phyloP scores from a whole-genome alignment of 2,797 vertebrate species.

The Fratercula arctica region DNA sequence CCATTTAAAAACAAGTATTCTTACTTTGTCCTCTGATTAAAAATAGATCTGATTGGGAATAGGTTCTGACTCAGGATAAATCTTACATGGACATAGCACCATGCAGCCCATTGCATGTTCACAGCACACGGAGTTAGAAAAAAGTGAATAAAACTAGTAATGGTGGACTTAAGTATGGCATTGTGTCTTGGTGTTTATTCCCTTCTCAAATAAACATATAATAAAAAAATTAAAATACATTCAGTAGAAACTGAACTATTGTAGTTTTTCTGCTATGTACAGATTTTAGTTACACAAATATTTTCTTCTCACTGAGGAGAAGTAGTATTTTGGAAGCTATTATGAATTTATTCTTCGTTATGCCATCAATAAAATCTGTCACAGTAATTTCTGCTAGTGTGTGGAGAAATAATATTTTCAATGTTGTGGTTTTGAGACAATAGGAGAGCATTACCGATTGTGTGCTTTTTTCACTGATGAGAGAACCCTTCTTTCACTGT shows the following conservation, averaged over 20 bases:
- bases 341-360: not conserved
- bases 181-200: not conserved
- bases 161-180: not conserved
- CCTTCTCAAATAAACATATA: not conserved
- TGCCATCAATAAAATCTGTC: not conserved
- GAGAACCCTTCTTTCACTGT: not conserved
- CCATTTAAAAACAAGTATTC: not conserved
- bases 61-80: not conserved
- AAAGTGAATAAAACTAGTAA: not conserved
- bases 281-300: not conserved
- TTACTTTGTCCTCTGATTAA: not conserved
- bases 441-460: not conserved
- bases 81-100: not conserved
- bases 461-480: not conserved
- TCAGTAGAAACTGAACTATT: not conserved
- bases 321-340: constrained; percentile 34
- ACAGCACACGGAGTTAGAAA: not conserved
- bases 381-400: not conserved
- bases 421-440: not conserved
- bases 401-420: not conserved
- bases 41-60: not conserved
- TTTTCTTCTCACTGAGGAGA: constrained; percentile 3
- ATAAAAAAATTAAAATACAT: not conserved
- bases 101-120: not conserved
- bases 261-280: not conserved